Conservation (phyloP, 2,797 vertebrate genomes). For the Myripristis murdjan region DNA sequence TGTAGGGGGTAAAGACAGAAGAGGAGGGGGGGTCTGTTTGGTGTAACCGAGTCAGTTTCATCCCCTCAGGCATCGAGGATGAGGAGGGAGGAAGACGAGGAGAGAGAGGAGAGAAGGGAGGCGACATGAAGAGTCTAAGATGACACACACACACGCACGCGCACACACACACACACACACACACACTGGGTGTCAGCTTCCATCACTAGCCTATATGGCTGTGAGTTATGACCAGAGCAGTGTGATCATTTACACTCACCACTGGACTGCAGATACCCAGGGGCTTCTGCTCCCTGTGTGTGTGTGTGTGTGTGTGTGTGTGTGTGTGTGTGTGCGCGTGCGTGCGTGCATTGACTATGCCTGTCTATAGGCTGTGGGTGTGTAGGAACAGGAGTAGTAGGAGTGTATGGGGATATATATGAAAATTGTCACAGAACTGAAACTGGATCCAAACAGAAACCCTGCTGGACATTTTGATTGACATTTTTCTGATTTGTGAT, state of each 20-base stretch:
- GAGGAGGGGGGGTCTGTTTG: constrained; percentile 42
- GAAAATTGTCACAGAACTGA: not conserved
- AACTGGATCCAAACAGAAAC: not conserved
- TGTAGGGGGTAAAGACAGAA: constrained; percentile 18
- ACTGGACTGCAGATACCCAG: constrained; percentile 46
- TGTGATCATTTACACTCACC: constrained; percentile 75
- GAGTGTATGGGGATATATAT: not conserved
- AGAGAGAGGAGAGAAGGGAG: constrained; percentile 57
- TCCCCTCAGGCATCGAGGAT: constrained; percentile 70
- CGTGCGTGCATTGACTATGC: too few relatives aligned
- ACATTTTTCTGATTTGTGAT: too few relatives aligned
- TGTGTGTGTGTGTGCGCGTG: constrained; percentile 5
- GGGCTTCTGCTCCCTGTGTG: constrained; percentile 32
- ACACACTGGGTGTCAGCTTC: constrained; percentile 64
- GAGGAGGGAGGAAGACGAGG: constrained; percentile 49
- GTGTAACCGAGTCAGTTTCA: constrained; percentile 83
- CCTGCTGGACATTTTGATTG: too few relatives aligned
- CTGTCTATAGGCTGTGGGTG: too few relatives aligned
- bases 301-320: constrained; percentile 2
- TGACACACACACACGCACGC: constrained; percentile 44
- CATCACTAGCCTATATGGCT: constrained; percentile 57
- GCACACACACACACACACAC: constrained; percentile 33
- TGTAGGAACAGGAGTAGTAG: not conserved
- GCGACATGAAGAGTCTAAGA: constrained; percentile 70
- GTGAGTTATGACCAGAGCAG: constrained; percentile 75